Base-by-base conservation (phyloP, 2,888 invertebrate species). In the Plusia festucae region DNA sequence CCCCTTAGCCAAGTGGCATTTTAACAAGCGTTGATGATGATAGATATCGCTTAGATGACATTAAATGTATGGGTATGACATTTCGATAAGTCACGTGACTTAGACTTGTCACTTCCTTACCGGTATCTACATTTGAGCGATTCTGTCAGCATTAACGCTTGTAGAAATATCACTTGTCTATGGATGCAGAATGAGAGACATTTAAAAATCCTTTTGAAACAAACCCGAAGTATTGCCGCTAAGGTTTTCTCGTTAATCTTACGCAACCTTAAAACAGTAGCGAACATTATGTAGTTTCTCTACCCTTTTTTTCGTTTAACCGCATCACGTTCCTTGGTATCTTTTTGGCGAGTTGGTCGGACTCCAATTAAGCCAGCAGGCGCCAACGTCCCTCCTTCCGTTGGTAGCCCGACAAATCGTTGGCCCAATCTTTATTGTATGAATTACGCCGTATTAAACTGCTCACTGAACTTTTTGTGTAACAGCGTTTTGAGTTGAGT, bases 361-460 rank as follows among this genome's bases (percentile, higher is more conserved):
- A 70, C 80, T 89, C 92, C 92, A 93, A 93, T 93, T 93, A 93
- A 90, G 88, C 85, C 83, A 88, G 79, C 82, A 87, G 88, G 88
- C 88, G 86, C 87, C 88, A 75, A 82, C 85, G 81, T 82, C 82
- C 82, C 85, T 81, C 78, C 87, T 89, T 90, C 91, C 91, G 85
- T 81, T 68, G 79, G 81, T 82, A 74, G 69, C 82, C 82, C 84
- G 81, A 83, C 82, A 88, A 89, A 90, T 87, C 82, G 83, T 73
- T 79, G 74, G 78, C 60, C 76, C 80, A 82, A 84, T 85, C 85
- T 85, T 82, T 85, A 81, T 84, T 70, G 59, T 73, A 76, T 76
- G 68, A 65, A 53, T 76, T 68, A 70, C 74, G 58, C 60, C 46
- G 51, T 65, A 65, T 65, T 59, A 67, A 54, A 24, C 64, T 70